Evolutionary conservation across 2,797 vertebrate genomes (phyloP).

Genomic region (Microctenopoma lineatum): DNA sequence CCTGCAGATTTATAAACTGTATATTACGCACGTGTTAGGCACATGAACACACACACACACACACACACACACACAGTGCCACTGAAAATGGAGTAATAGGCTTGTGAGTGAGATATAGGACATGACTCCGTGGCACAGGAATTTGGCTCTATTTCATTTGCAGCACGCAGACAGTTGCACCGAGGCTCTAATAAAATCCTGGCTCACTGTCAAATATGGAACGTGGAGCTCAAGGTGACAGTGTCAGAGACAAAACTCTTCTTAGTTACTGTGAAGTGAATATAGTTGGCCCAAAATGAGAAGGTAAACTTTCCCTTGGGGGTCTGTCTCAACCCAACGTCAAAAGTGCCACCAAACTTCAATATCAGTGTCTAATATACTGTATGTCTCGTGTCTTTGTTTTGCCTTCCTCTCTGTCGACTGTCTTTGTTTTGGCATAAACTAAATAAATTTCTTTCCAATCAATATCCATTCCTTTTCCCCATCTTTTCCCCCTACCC

Average conservation of each 20-base stretch:
- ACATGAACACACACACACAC: slow-evolving; percentile 7
- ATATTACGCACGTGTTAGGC: slow-evolving; percentile 1
- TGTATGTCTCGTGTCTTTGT: slow-evolving; percentile 5
- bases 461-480: slow-evolving; percentile 32
- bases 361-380: background rate
- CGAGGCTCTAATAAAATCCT: slow-evolving; percentile 56
- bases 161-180: slow-evolving; percentile 31
- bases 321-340: slow-evolving; percentile 25
- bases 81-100: slow-evolving; percentile 32
- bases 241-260: slow-evolving; percentile 55
- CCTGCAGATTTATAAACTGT: background rate
- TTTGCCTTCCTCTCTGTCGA: slow-evolving; percentile 21
- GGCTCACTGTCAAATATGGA: slow-evolving; percentile 42
- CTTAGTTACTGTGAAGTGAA: slow-evolving; percentile 29
- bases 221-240: slow-evolving; percentile 52
- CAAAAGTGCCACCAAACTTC: slow-evolving; percentile 21
- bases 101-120: slow-evolving; percentile 35
- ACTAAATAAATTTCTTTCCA: slow-evolving; percentile 27
- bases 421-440: slow-evolving; percentile 19
- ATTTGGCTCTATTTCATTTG: slow-evolving; percentile 57
- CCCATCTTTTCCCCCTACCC: background rate
- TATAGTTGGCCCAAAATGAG: slow-evolving; percentile 18
- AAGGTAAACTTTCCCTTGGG: slow-evolving; percentile 37
- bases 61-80: slow-evolving; percentile 8
- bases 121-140: slow-evolving; percentile 19